Percentiles rank a stretch among this genome's conserved stretches.
These are phyloP conservation scores for Umimayanthus kanabou DNA, from an alignment of 92 coral and sea anemone species.

Conservation along the genomic window DNA sequence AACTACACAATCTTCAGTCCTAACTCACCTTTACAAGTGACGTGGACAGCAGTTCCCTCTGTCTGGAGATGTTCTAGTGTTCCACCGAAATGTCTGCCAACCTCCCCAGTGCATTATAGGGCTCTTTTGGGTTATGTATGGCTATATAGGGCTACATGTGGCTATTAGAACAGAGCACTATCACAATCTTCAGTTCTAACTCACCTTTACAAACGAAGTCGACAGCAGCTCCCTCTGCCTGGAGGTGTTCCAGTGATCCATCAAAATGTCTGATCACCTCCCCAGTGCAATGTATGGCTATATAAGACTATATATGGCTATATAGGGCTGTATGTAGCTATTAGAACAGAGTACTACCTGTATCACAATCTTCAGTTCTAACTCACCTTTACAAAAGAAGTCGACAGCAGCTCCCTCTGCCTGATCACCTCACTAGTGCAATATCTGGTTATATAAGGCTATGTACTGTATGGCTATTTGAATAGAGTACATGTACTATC, in stretches of 20 bases:
- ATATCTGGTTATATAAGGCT: too few species aligned
- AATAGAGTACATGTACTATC: too few species aligned
- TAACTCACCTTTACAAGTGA: constrained; percentile 60
- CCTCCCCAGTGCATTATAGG: too few species aligned
- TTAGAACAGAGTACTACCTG: background rate
- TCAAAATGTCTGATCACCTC: constrained; percentile 71
- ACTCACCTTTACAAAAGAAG: constrained; percentile 59
- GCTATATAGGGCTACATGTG: too few species aligned
- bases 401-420: constrained; percentile 38
- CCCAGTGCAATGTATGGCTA: too few species aligned
- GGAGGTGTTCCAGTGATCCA: constrained; percentile 69
- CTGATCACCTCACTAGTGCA: too few species aligned
- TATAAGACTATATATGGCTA: background rate
- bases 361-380: too few species aligned
- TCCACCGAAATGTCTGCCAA: constrained; percentile 80
- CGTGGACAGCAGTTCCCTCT: constrained; percentile 42
- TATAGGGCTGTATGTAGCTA: background rate
- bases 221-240: constrained; percentile 45
- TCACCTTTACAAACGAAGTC: constrained; percentile 60
- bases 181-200: background rate
- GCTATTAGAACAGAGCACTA: too few species aligned
- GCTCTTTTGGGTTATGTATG: too few species aligned
- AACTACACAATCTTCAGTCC: too few species aligned
- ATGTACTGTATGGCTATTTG: too few species aligned
- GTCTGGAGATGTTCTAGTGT: constrained; percentile 57